Evolutionary conservation across 2,888 invertebrate species (phyloP).

Genomic region (Ferdinandea cuprea): DNA sequence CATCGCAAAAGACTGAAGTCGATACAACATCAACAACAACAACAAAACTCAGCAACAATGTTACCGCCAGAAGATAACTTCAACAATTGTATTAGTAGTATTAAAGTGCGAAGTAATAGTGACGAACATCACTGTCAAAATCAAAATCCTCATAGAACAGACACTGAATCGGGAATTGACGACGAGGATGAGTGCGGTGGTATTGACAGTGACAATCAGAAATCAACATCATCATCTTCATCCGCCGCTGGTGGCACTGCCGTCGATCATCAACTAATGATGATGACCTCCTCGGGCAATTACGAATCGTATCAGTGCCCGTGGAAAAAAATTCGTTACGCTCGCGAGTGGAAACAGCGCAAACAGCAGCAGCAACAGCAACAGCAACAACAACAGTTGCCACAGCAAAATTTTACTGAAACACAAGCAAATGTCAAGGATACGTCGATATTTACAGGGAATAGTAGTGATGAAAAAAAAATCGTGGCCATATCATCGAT

Average conservation of each 20-base stretch:
- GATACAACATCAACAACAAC: constrained; percentile 77
- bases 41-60: constrained; percentile 76
- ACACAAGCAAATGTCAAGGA: constrained; percentile 51
- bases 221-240: background rate
- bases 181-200: constrained; percentile 77
- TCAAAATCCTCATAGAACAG: constrained; percentile 41
- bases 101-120: constrained; percentile 50
- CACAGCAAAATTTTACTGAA: constrained; percentile 25
- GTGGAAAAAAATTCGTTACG: constrained; percentile 83
- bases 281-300: constrained; percentile 49
- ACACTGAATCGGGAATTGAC: constrained; percentile 77
- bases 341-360: constrained; percentile 82
- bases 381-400: constrained; percentile 74
- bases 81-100: constrained; percentile 45
- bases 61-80: constrained; percentile 74
- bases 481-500: constrained; percentile 44
- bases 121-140: constrained; percentile 38
- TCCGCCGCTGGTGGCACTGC: no score
- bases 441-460: background rate
- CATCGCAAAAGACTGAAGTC: constrained; percentile 76
- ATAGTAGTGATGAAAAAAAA: constrained; percentile 56
- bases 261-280: constrained; percentile 15
- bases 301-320: constrained; percentile 81
- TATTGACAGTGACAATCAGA: constrained; percentile 75
- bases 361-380: constrained; percentile 77